A percentile compares a stretch with the other conserved stretches of the same genome.
phyloP scores from a whole-genome alignment of 2,888 invertebrate genomes.

The Apoda limacodes region DNA sequence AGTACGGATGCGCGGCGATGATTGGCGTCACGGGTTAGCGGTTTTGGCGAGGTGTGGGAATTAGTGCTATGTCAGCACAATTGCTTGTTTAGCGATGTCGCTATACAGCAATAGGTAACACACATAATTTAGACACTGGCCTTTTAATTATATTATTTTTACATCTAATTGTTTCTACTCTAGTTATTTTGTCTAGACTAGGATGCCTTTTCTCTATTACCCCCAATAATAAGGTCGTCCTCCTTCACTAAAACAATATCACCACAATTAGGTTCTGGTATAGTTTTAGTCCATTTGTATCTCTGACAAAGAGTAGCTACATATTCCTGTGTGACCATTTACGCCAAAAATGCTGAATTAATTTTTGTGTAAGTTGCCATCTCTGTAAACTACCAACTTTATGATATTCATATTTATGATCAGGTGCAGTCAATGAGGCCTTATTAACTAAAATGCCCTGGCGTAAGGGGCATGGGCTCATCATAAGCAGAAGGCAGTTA shows the following conservation, averaged over 20 bases:
- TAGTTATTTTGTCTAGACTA: conserved; percentile 4
- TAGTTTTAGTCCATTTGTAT: conserved; percentile 5
- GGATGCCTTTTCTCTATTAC: conserved; percentile 5
- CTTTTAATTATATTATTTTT: conserved; percentile 6
- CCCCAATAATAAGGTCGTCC: conserved; percentile 6
- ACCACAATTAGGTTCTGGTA: conserved; percentile 6
- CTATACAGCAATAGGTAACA: neutral
- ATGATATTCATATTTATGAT: conserved; percentile 5
- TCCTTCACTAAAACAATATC: conserved; percentile 10
- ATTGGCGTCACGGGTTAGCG: no score
- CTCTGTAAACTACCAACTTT: conserved; percentile 1
- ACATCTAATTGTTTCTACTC: no score
- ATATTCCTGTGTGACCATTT: conserved; percentile 8
- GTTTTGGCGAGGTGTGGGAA: no score
- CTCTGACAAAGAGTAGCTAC: conserved; percentile 1
- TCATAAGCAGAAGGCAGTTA: no score
- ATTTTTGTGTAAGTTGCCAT: conserved; percentile 5
- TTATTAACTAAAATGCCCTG: conserved; percentile 1
- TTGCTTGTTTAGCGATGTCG: no score
- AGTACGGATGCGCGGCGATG: no score
- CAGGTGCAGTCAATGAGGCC: conserved; percentile 1
- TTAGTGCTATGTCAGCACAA: no score
- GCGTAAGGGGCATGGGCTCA: neutral
- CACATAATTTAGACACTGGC: conserved; percentile 4
- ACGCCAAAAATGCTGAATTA: conserved; percentile 7